Evolutionary conservation across 2,113 vertebrate genomes (phyloP), one percentile per base, ranked within the genome.

Genomic region (Calyptommatus sinebrachiatus): DNA sequence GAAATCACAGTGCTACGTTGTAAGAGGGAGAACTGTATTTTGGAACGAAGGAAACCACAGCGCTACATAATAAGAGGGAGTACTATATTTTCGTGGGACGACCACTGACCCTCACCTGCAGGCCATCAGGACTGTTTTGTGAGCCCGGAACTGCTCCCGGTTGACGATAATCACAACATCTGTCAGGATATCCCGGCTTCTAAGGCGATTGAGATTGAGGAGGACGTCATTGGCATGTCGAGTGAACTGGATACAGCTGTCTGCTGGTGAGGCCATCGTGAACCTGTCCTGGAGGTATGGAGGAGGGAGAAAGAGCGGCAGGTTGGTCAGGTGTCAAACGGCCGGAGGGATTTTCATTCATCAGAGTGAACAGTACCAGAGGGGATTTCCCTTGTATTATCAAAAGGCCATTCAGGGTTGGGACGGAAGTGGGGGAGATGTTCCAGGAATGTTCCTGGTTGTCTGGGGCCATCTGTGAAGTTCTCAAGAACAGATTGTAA

Each of bases 171-270:
- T 98, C 57, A 98, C 97, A 2, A 99, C 98, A 21, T 99, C 98
- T 0, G 98, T 99, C 83, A 99, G 92, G 82, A 99, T 98, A 61
- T 99, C 97, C 69, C 98, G 93, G 92, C 96, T 98, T 4, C 98
- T 95, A 70, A 99, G 95, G 63, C 98, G 97, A 81, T 99, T 99
- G 83, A 99, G 96, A 81, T 99, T 99, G 90, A 99, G 96, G 79
- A 99, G 96, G 41, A 99, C 98, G 4, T 99, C 98, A 22, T 97
- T 98, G 0, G 98, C 98, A 0, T 99, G 98, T 81, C 98, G 97
- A 3, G 98, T 99, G 94, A 99, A 99, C 89, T 99, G 98, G 92
- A 99, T 99, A 93, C 98, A 99, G 94, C 98, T 98, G 94, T 99
- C 98, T 86, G 97, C 97, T 11, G 96, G 96, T 0, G 97, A 97